Evolutionary conservation across 2,888 invertebrate genomes (phyloP), one percentile per base, ranked within the genome.

Genomic region (Belgica antarctica): DNA sequence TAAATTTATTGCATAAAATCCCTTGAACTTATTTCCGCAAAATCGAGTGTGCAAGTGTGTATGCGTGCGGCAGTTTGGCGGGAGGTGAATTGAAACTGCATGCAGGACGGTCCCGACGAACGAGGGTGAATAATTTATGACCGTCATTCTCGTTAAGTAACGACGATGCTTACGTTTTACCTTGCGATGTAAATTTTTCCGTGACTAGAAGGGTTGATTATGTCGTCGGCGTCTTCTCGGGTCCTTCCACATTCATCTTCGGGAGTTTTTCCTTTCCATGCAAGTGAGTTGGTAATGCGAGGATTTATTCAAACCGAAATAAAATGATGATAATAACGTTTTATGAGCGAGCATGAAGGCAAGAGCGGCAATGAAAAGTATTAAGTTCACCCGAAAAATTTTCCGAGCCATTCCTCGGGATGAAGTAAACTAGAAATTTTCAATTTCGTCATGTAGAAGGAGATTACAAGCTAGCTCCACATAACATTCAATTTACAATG

Each of bases 311-410:
- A 47, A 65, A 41, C 65, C 65, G 27, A 65, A 65, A 65, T 65
- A 47, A 65, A 65, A 65, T 65, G 65, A 65, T 36, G 41, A 65
- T 65, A 65, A 65, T 65, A 65, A 65, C 65, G 47, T 65, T 65
- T 65, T 65, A 65, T 65, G 65, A 47, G 65, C 15, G 27, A 65
- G 63, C n/a, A 36, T 63, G 36, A 59, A 59, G 59, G 25, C 59
- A 59, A 27, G 17, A 59, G 12, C 59, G 27, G 47, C 47, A 65
- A 65, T 65, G 47, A 65, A 65, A 65, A 65, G 65, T 65, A 65
- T 65, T 65, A 65, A 65, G 65, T 41, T 65, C 65, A 47, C 65
- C 65, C 65, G 28, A 63, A 65, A 65, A 65, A 27, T 59, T n/a
- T 27, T 27, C 59, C n/a, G 27, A 12, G 27, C 12, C 17, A 52